A percentile compares a stretch with the other conserved stretches of the same genome.
Evolutionary conservation across 2,888 invertebrate species (phyloP).

Genomic region (Epsilonema sp.): DNA sequence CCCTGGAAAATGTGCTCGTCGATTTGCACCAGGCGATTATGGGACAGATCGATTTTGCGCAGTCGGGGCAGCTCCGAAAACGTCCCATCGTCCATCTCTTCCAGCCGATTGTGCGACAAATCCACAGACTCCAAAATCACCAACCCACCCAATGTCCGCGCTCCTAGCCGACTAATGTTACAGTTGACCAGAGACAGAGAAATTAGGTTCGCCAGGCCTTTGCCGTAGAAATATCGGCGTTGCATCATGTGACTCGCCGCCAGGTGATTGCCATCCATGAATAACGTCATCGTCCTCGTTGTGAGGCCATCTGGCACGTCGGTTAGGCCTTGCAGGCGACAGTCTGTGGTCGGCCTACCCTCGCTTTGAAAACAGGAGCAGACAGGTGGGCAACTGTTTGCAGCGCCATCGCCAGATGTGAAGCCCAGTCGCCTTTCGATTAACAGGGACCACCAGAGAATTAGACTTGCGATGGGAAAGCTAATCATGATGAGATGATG

Average conservation of each 20-base stretch:
- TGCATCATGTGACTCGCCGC: neutral
- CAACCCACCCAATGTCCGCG: neutral
- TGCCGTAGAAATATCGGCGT: neutral
- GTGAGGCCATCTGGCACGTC: too few species aligned
- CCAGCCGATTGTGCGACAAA: constrained; percentile 5
- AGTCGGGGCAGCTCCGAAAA: constrained; percentile 7
- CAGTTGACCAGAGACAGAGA: neutral
- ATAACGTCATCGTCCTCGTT: neutral
- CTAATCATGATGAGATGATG: too few species aligned
- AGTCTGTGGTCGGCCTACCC: constrained; percentile 1
- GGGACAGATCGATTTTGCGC: constrained; percentile 5
- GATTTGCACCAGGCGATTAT: constrained; percentile 5
- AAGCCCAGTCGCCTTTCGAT: too few species aligned
- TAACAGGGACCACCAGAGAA: too few species aligned
- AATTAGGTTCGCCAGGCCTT: neutral
- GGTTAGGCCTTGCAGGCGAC: neutral
- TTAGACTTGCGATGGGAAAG: too few species aligned
- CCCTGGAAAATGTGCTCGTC: neutral
- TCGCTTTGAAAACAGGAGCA: constrained; percentile 1
- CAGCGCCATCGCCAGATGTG: too few species aligned
- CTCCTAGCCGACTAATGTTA: neutral
- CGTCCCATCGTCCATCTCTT: neutral
- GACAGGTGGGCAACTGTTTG: neutral
- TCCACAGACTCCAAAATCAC: constrained; percentile 4
- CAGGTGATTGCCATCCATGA: neutral